Base-by-base conservation (phyloP, 1,140 invertebrate species). In the Zophobas atratus region DNA sequence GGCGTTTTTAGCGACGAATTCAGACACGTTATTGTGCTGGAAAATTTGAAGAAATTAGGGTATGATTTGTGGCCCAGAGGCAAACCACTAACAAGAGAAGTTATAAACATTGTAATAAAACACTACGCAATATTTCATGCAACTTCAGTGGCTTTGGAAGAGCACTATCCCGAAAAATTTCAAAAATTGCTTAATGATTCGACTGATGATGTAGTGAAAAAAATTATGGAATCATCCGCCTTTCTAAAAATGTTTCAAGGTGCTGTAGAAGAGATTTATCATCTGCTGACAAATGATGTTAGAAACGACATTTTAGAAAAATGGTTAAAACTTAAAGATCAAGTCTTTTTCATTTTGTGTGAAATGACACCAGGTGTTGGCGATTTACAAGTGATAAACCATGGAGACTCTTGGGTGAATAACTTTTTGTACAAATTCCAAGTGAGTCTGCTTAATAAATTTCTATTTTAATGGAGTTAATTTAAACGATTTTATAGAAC, bases 61-160 rank as follows among this genome's bases (percentile, higher is more conserved):
- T 72, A 51, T 36, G 48, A 51, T n/a, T 6, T 72, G 32, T 55
- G 43, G 70, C 2, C 33, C n/a, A 53, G 36, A 1, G 53, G 35
- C 32, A 20, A 53, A 20, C 70, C 70, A 0, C 8, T 72, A 34
- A n/a, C 70, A n/a, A 34, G 70, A 36, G 53, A 72, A 36, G 34
- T 35, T 33, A 33, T 72, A 6, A 36, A 72, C 8, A 38, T 63
- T 6, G 57, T 63, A 6, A 36, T 63, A 6, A 63, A 36, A 36
- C 20, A 51, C 5, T 73, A 73, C 20, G 70, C 48, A 6, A 51
- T 36, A 55, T 36, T 73, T 0, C 70, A 73, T 20, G 70, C 48
- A 5, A 73, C 55, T 48, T 70, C 60, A 8, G 34, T 60, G 2
- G 56, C 32, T 8, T 6, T 48, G 1, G 5, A 71, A 48, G 41